Evolutionary conservation across 1,140 invertebrate genomes (phyloP).

Genomic region (Copidosoma floridanum): DNA sequence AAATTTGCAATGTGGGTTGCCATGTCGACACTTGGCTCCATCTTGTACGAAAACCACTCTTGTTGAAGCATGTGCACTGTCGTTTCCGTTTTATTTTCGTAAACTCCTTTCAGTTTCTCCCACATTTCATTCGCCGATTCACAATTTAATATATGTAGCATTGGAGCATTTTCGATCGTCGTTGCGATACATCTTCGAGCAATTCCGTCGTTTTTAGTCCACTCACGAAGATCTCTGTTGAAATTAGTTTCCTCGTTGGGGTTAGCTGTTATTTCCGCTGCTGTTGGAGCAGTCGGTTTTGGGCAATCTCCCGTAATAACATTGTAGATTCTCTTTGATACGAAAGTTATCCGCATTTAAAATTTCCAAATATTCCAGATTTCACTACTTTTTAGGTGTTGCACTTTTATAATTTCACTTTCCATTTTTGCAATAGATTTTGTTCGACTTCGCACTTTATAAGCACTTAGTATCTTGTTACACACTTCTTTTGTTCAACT

Average conservation of each 20-base stretch:
- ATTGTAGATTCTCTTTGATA: background rate
- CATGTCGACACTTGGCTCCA: slow-evolving; percentile 21
- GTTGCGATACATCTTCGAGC: slow-evolving; percentile 32
- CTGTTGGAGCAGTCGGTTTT: background rate
- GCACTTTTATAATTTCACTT: background rate
- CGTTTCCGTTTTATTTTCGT: slow-evolving; percentile 39
- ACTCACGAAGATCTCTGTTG: background rate
- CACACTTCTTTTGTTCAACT: no score
- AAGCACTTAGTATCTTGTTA: no score
- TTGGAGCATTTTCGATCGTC: slow-evolving; percentile 28
- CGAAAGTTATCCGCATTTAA: background rate
- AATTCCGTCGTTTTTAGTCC: background rate
- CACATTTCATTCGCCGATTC: slow-evolving; percentile 39
- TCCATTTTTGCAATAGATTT: background rate
- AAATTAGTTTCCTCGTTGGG: background rate
- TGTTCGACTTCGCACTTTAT: no score
- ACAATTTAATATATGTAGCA: slow-evolving; percentile 38
- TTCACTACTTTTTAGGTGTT: background rate
- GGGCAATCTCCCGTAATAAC: background rate
- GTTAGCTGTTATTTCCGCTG: background rate
- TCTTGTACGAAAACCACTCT: slow-evolving; percentile 35
- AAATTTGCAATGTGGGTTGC: slow-evolving; percentile 36
- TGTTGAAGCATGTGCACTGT: slow-evolving; percentile 36
- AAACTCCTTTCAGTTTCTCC: slow-evolving; percentile 37
- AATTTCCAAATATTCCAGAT: background rate